Percentiles rank a stretch among this genome's conserved stretches.
These are phyloP conservation scores for Temnothorax curvispinosus DNA, from an alignment of 1,140 invertebrate genomes.

Conservation along the genomic window DNA sequence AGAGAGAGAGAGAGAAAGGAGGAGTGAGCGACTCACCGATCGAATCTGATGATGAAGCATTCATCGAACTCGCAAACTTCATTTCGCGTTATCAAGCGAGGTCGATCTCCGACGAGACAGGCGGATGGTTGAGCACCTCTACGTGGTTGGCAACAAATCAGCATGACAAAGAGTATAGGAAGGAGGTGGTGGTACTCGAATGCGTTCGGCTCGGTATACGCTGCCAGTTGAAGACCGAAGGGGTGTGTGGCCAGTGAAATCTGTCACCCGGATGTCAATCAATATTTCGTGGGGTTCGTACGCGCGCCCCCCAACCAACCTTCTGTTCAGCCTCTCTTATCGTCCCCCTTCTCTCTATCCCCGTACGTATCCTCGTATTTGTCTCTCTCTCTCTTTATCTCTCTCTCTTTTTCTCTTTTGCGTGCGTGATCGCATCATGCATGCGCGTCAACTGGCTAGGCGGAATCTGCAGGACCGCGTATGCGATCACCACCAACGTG, in stretches of 20 bases:
- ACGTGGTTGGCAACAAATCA: constrained; percentile 79
- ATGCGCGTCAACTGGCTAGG: constrained; percentile 7
- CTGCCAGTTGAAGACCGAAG: constrained; percentile 72
- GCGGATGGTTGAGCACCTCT: constrained; percentile 72
- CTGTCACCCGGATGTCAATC: constrained; percentile 85
- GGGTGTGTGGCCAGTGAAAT: constrained; percentile 83
- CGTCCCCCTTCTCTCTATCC: constrained; percentile 38
- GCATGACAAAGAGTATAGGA: constrained; percentile 80
- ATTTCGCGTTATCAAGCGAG: constrained; percentile 19
- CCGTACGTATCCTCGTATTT: not conserved
- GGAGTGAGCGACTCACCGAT: not conserved
- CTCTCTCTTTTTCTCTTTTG: constrained; percentile 32
- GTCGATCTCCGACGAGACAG: not conserved
- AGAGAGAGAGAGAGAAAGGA: not conserved
- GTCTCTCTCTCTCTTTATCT: not conserved
- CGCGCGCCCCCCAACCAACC: constrained; percentile 58
- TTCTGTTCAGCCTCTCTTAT: constrained; percentile 61
- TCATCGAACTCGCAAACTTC: not conserved
- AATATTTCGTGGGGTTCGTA: constrained; percentile 83
- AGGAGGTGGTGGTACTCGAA: constrained; percentile 46
- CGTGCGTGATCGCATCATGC: constrained; percentile 34
- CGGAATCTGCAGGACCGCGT: constrained; percentile 33
- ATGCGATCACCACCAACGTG: not conserved
- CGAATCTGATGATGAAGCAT: constrained; percentile 1
- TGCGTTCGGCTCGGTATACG: constrained; percentile 63